Evolutionary conservation across 1,140 invertebrate species (phyloP).

Genomic region (Lepidotrigona ventralis): DNA sequence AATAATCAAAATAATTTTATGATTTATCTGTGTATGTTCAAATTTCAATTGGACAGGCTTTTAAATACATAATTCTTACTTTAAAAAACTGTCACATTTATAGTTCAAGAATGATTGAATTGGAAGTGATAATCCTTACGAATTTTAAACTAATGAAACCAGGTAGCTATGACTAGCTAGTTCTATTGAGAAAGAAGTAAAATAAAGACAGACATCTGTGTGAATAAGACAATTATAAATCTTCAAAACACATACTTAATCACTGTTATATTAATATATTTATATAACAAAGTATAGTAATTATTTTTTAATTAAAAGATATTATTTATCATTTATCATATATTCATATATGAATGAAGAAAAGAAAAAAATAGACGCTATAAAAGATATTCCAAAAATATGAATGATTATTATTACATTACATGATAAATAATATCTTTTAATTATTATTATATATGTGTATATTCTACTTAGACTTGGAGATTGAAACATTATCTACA

Average conservation of each 20-base stretch:
- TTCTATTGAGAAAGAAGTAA: not conserved
- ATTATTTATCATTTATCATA: too few relatives aligned
- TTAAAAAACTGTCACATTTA: not conserved
- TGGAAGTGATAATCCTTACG: not conserved
- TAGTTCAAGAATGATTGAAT: not conserved
- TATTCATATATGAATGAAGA: too few relatives aligned
- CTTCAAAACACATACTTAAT: not conserved
- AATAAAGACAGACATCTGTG: not conserved
- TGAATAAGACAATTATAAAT: not conserved
- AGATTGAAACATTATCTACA: not conserved
- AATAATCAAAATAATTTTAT: not conserved
- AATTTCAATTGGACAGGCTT: not conserved
- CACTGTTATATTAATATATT: not conserved
- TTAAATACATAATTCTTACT: not conserved
- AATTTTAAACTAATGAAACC: not conserved
- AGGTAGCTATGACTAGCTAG: not conserved
- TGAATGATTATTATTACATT: too few relatives aligned
- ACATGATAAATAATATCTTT: too few relatives aligned
- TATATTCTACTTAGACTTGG: not conserved
- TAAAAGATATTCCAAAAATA: too few relatives aligned
- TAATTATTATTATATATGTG: too few relatives aligned
- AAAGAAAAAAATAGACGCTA: too few relatives aligned
- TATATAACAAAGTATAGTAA: too few relatives aligned
- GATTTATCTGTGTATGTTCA: not conserved
- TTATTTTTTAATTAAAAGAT: too few relatives aligned